Conservation (phyloP, 2,113 vertebrate genomes). For the Murina feae region DNA sequence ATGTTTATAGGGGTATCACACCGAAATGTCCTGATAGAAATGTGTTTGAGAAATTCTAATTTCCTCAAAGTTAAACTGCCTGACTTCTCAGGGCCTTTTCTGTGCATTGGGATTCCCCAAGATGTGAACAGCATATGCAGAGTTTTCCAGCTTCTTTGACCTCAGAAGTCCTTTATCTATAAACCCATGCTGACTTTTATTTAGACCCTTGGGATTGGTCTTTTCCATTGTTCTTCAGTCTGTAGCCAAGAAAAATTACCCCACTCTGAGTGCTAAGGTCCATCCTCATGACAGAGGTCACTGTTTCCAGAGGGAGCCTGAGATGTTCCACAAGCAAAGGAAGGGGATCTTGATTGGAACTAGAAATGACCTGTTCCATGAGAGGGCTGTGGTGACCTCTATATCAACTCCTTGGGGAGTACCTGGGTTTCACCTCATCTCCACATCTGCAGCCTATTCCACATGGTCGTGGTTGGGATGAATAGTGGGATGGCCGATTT, state of each 20-base stretch:
- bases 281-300: constrained; percentile 61
- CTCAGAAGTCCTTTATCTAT: not conserved
- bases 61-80: not conserved
- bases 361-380: constrained; percentile 28
- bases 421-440: not conserved
- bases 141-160: not conserved
- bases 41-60: not conserved
- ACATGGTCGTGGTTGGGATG: not conserved
- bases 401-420: not conserved
- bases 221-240: constrained; percentile 56
- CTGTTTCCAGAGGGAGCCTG: constrained; percentile 68
- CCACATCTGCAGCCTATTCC: not conserved
- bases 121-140: not conserved
- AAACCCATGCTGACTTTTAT: not conserved
- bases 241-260: constrained; percentile 75
- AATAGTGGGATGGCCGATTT: not conserved
- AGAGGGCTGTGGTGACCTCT: constrained; percentile 39
- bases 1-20: not conserved
- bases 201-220: not conserved
- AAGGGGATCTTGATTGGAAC: constrained; percentile 36
- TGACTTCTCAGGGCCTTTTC: not conserved
- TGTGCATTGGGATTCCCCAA: not conserved
- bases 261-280: constrained; percentile 60
- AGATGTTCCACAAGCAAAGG: constrained; percentile 62
- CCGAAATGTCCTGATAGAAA: not conserved